Conservation (phyloP, 2,797 vertebrate genomes). For the Sebastes dallii region DNA sequence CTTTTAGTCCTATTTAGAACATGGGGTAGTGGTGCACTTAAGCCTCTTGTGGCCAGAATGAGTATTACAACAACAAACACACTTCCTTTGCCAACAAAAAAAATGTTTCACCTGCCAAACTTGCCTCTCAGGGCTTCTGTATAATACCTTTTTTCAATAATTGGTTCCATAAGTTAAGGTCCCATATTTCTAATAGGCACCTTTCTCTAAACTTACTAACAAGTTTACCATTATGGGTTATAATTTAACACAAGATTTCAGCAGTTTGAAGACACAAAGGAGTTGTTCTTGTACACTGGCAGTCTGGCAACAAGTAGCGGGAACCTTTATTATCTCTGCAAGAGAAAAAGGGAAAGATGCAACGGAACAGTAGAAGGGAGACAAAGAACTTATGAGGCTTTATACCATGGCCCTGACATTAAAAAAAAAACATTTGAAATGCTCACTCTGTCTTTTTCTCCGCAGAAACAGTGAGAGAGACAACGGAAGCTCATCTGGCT, state of each 20-base stretch:
- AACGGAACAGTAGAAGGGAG: neutral
- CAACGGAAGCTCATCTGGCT: constrained; percentile 92
- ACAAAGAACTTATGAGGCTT: neutral
- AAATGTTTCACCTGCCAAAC: too few species aligned
- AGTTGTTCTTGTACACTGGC: neutral
- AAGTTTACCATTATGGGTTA: neutral
- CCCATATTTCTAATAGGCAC: neutral
- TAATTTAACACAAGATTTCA: neutral
- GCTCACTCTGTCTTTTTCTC: neutral
- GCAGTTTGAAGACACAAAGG: neutral
- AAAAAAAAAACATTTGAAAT: neutral
- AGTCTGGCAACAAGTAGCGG: neutral
- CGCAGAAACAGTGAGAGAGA: constrained; percentile 93
- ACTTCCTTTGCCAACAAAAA: too few species aligned
- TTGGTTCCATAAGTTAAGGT: neutral
- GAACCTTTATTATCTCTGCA: neutral
- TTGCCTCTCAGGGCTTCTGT: too few species aligned
- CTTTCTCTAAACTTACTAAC: neutral
- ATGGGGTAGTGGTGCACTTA: too few species aligned
- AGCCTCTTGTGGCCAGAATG: too few species aligned
- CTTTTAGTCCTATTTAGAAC: too few species aligned
- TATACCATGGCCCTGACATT: neutral
- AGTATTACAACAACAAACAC: too few species aligned
- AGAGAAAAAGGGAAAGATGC: neutral
- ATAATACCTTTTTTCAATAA: neutral